A percentile compares a stretch with the other conserved stretches of the same genome.
Evolutionary conservation across 2,888 invertebrate genomes (phyloP).

Genomic region (Zygothrica quintamaculata): DNA sequence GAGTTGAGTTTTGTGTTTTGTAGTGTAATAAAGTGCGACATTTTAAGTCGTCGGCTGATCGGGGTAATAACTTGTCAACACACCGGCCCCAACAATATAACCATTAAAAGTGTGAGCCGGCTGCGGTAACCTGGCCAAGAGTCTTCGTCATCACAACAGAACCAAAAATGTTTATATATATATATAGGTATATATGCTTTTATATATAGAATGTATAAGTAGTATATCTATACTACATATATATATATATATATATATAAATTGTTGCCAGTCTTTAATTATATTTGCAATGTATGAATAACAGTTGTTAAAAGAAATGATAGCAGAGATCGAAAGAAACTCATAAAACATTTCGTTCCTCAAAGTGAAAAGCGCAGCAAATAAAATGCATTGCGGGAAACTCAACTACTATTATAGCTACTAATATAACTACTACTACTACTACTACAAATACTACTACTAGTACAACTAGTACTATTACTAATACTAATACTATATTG

Average conservation of each 20-base stretch:
- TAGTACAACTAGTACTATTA: too few relatives aligned
- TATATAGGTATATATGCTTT: constrained; percentile 33
- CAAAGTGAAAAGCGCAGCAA: too few relatives aligned
- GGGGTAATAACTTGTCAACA: constrained; percentile 82
- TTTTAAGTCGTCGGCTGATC: constrained; percentile 71
- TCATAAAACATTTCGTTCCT: too few relatives aligned
- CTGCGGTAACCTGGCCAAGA: constrained; percentile 5
- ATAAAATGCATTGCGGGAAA: too few relatives aligned
- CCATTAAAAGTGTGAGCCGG: constrained; percentile 47
- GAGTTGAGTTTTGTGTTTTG: constrained; percentile 75
- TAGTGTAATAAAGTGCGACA: constrained; percentile 78
- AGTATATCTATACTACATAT: too few relatives aligned
- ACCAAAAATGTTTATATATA: constrained; percentile 38
- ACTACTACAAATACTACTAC: too few relatives aligned
- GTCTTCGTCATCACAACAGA: constrained; percentile 60
- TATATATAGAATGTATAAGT: too few relatives aligned
- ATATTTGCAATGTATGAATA: constrained; percentile 27
- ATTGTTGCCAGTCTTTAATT: constrained; percentile 31
- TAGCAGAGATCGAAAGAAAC: background rate
- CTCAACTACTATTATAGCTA: too few relatives aligned
- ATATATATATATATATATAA: constrained; percentile 26
- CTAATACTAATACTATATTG: too few relatives aligned
- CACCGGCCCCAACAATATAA: constrained; percentile 59
- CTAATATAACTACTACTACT: too few relatives aligned
- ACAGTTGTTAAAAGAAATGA: constrained; percentile 22